Conservation (phyloP, 2,113 vertebrate genomes). For the Lophotis ruficrista region DNA sequence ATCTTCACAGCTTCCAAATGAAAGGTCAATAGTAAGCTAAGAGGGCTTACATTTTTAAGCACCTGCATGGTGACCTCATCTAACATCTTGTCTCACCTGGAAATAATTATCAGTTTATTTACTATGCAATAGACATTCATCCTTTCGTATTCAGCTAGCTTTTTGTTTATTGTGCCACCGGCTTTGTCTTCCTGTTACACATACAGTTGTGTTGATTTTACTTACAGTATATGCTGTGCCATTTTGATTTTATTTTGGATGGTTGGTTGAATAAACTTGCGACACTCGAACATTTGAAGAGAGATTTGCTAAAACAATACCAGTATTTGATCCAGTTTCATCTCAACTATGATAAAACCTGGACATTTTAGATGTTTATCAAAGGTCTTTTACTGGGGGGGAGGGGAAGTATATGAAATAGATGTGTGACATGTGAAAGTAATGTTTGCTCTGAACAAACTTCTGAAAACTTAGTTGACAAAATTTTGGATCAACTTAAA, state of each 20-base stretch:
- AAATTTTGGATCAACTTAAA: conserved; percentile 80
- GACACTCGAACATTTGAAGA: conserved; percentile 83
- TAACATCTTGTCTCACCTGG: conserved; percentile 73
- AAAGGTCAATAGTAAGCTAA: conserved; percentile 76
- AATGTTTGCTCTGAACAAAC: conserved; percentile 74
- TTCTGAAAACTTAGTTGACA: conserved; percentile 79
- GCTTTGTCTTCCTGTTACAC: conserved; percentile 85
- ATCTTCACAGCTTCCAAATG: conserved; percentile 69
- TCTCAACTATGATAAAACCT: conserved; percentile 80
- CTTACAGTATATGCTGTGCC: conserved; percentile 80
- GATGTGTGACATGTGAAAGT: conserved; percentile 67
- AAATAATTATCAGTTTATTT: conserved; percentile 83
- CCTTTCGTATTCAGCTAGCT: conserved; percentile 76
- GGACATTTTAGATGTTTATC: conserved; percentile 80
- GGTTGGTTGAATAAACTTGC: conserved; percentile 81
- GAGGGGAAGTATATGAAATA: conserved; percentile 58
- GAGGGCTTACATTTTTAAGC: conserved; percentile 69
- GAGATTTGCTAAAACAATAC: conserved; percentile 75
- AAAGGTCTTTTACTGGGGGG: conserved; percentile 76
- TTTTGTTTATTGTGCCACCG: conserved; percentile 75
- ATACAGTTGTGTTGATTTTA: conserved; percentile 68
- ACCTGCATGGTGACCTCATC: conserved; percentile 72
- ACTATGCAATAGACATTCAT: conserved; percentile 90
- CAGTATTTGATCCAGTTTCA: conserved; percentile 85
- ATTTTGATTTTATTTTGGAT: conserved; percentile 77